A percentile compares a stretch with the other conserved stretches of the same genome.
Conservation (phyloP, 2,113 vertebrate genomes). For the Xiphophorus hellerii region DNA sequence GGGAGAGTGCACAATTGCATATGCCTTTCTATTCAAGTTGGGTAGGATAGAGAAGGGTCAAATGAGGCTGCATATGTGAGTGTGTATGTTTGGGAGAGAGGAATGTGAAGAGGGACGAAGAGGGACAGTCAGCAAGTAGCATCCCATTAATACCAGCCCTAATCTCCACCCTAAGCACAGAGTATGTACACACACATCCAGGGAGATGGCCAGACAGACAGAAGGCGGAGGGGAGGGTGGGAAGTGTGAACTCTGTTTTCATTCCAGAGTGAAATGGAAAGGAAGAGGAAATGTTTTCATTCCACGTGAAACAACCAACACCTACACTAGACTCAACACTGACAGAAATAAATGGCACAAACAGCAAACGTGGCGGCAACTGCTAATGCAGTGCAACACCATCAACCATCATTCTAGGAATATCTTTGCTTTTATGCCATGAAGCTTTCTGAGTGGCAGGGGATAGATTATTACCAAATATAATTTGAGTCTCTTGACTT, state of each 20-base stretch:
- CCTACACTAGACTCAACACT: background rate
- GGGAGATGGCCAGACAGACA: constrained; percentile 16
- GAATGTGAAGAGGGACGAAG: constrained; percentile 64
- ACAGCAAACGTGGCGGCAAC: background rate
- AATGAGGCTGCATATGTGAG: constrained; percentile 46
- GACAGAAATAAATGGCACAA: constrained; percentile 26
- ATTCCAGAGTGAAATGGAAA: constrained; percentile 43
- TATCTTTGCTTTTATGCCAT: background rate
- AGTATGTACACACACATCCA: constrained; percentile 32
- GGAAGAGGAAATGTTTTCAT: constrained; percentile 55
- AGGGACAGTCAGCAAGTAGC: constrained; percentile 52
- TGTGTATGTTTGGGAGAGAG: constrained; percentile 62
- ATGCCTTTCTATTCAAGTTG: constrained; percentile 49
- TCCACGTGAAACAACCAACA: constrained; percentile 30
- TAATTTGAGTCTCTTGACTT: background rate
- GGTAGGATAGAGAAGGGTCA: constrained; percentile 53
- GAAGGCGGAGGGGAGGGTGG: background rate
- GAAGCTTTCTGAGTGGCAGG: background rate
- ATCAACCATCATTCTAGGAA: background rate
- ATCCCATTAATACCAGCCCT: constrained; percentile 68
- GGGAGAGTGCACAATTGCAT: constrained; percentile 46
- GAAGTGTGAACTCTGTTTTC: constrained; percentile 26
- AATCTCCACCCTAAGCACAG: constrained; percentile 63
- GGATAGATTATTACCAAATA: background rate
- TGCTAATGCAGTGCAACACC: background rate